These are phyloP conservation scores for Horisme vitalbata DNA, from an alignment of 2,888 invertebrate species.

Conservation along the genomic window DNA sequence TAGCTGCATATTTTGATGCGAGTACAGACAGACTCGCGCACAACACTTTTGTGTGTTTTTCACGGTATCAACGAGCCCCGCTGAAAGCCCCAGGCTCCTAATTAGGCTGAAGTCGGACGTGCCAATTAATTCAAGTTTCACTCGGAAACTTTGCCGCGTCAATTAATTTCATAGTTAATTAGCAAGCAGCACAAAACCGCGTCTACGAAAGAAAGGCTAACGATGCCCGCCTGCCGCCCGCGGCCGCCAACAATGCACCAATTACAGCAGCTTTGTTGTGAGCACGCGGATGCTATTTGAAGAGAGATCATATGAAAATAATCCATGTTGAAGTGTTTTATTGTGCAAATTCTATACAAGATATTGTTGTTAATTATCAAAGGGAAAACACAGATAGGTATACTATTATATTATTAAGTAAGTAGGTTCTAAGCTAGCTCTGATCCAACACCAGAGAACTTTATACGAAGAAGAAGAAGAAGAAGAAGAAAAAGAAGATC, in stretches of 20 bases:
- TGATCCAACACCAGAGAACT: too few species aligned
- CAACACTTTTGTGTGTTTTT: constrained; percentile 80
- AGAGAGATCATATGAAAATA: constrained; percentile 5
- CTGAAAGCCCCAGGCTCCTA: constrained; percentile 82
- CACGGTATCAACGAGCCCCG: constrained; percentile 75
- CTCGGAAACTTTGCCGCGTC: constrained; percentile 82
- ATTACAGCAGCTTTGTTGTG: constrained; percentile 72
- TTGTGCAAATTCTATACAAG: not conserved
- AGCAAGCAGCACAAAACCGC: constrained; percentile 79
- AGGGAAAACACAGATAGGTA: too few species aligned
- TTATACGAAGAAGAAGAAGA: too few species aligned
- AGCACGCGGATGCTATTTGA: constrained; percentile 38
- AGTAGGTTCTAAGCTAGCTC: too few species aligned
- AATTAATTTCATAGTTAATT: constrained; percentile 84
- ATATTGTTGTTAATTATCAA: too few species aligned
- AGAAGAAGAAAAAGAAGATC: too few species aligned
- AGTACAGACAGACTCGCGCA: constrained; percentile 44
- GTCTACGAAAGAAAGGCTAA: constrained; percentile 77
- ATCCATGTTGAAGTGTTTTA: not conserved
- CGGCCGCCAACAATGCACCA: constrained; percentile 67
- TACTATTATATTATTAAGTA: too few species aligned
- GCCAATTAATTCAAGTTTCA: constrained; percentile 84
- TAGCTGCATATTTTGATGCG: constrained; percentile 33
- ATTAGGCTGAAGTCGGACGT: constrained; percentile 82
- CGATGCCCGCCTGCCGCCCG: constrained; percentile 70